These are phyloP conservation scores for Silurus aristotelis DNA, from an alignment of 2,797 vertebrate species.

Conservation along the genomic window DNA sequence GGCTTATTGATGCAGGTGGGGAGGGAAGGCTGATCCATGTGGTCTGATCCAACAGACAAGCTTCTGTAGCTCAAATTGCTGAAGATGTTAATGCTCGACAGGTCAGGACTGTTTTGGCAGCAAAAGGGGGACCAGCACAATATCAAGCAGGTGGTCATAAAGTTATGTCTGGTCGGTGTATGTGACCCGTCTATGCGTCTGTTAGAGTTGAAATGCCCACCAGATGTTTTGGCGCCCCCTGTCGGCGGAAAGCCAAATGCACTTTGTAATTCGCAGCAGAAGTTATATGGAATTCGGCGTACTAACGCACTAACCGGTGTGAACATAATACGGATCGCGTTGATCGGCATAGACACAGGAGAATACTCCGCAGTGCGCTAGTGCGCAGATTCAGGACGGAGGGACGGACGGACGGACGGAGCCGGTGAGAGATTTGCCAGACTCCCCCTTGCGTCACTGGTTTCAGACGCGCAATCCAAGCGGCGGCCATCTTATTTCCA, in stretches of 20 bases:
- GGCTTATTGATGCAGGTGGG: too few relatives aligned
- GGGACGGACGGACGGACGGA: too few relatives aligned
- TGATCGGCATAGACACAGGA: neutral
- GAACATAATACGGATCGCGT: neutral
- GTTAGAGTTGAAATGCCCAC: neutral
- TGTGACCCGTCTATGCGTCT: too few relatives aligned
- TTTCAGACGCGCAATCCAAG: conserved; percentile 64
- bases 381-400: neutral
- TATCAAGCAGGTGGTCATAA: too few relatives aligned
- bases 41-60: too few relatives aligned
- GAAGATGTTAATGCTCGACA: too few relatives aligned
- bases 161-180: too few relatives aligned
- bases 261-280: neutral
- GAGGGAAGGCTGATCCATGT: too few relatives aligned
- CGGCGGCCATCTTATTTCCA: conserved; percentile 81
- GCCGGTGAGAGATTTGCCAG: neutral
- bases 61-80: too few relatives aligned
- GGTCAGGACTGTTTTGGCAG: too few relatives aligned
- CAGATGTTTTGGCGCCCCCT: conserved; percentile 19
- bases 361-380: neutral
- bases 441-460: conserved; percentile 72
- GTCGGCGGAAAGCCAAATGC: neutral
- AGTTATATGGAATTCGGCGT: neutral
- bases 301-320: neutral
- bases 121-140: too few relatives aligned